Percentiles rank a stretch among this genome's conserved stretches.
phyloP scores from a whole-genome alignment of 2,797 vertebrate species.

The Caiman crocodilus region DNA sequence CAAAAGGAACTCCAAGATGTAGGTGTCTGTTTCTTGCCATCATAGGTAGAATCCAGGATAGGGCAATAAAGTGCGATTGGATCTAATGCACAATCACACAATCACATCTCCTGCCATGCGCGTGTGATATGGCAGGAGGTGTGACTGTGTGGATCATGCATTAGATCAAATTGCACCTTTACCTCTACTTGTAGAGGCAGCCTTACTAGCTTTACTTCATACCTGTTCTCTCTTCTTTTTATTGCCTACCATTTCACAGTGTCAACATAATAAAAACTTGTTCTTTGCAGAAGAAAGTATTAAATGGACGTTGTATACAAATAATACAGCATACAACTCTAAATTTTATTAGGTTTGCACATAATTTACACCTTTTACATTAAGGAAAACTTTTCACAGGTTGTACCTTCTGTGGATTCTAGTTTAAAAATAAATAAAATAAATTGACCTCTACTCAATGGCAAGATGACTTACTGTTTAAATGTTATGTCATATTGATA shows the following conservation, averaged over 20 bases:
- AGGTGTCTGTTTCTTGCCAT: too few species aligned
- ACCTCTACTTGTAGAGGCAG: too few species aligned
- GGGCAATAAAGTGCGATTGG: too few species aligned
- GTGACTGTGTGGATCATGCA: too few species aligned
- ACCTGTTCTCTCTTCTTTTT: background rate
- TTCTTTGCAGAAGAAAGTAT: background rate
- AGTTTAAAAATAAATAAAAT: background rate
- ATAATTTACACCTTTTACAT: background rate
- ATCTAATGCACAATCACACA: too few species aligned
- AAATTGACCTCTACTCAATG: background rate
- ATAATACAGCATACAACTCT: background rate
- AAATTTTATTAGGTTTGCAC: background rate
- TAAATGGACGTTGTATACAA: background rate
- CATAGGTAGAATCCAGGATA: too few species aligned
- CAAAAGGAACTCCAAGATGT: too few species aligned
- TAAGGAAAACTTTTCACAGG: background rate
- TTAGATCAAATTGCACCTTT: too few species aligned
- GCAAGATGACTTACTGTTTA: background rate
- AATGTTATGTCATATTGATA: background rate
- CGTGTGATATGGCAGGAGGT: too few species aligned
- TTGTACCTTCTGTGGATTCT: background rate
- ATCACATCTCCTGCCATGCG: too few species aligned
- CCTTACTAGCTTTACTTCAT: background rate
- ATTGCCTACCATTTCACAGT: background rate
- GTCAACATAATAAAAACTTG: background rate